Base-by-base conservation (phyloP, 1,140 invertebrate species). In the Drosophila trapezifrons region DNA sequence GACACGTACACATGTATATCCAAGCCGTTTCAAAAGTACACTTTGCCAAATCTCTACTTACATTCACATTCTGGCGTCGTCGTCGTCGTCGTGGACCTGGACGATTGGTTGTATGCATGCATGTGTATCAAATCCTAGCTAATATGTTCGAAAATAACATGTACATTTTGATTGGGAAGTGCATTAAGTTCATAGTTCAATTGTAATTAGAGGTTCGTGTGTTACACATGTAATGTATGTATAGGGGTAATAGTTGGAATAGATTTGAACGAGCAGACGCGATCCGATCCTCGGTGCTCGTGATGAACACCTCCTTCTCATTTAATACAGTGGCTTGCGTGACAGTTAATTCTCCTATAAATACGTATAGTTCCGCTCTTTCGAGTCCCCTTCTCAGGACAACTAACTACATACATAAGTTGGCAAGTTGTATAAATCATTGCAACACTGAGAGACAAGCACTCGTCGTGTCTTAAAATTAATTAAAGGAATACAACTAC, bases 401-500 rank as follows among this genome's bases (percentile, higher is more conserved):
- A 58, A 72, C 69, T 72, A 72, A 71, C 67, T 72, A 72, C 47
- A 20, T 47, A 72, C 32, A 20, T 27, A 22, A 15, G 29, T 60
- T 72, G 69, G 69, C 69, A 72, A 72, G 69, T 72, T 71, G 69
- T 71, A 71, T 27, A 71, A 64, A 66, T 72, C 69, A 43, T 47
- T 71, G 65, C 35, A 57, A 71, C 67, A 57, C 67, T 40, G 67
- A 71, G 67, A 69, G 69, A 72, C 69, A 37, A 58, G 38, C 65
- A 71, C 65, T 57, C 46, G 62, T 40, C 37, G 65, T 72, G 51
- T 71, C 69, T 72, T 72, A 72, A 63, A 47, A 78, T 64, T 81
- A 76, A 59, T 74, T 75, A 81, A 80, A 71, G 80, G 76, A 76
- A 79, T 83, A 76, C 76, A 79, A 47, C 66, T 72, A 72, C 27